Base-by-base conservation (phyloP, 2,113 vertebrate species). In the Pogona vitticeps region DNA sequence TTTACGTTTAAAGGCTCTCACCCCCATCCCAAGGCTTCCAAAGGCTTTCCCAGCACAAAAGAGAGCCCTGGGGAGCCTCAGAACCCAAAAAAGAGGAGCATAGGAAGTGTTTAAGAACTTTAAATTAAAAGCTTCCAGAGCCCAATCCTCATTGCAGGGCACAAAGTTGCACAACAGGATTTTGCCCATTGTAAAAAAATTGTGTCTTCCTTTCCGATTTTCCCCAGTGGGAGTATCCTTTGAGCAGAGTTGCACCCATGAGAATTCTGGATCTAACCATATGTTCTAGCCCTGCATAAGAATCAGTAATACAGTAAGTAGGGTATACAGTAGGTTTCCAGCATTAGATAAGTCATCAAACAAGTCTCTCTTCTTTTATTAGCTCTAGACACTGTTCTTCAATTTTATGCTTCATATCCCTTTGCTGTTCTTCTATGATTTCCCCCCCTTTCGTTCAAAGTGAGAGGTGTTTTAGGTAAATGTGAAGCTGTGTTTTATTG, bases 401-500 rank as follows among this genome's bases (percentile, higher is more conserved):
- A 12, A 9, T 71, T 10, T 52, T 13, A 31, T 33, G 17, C 10
- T 52, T 56, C 42, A 36, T 52, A 33, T 56, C 3, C 20, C n/a
- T 56, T 20, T 26, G 46, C 52, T 31, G 6, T 82, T 70, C 77
- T 70, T 4, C 31, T 52, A 33, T 13, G 1, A 20, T 68, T 82
- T 81, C 18, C 33, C 42, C n/a, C 52, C 68, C 40, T n/a, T 3
- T 46, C 2, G 42, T 52, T 82, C 52, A 70, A 36, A 70, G 15
- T 1, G n/a, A 81, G 28, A 10, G 7, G 80, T 14, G 0, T 3
- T 78, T 88, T 88, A 86, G 85, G 38, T 70, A 61, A 75, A 76
- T 79, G 9, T 78, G 75, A 68, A 67, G 73, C 46, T 86, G 9
- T 88, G 33, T 59, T 80, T 23, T 13, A 14, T 89, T 86, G 82